A percentile compares a stretch with the other conserved stretches of the same genome.
Conservation (phyloP, 30 jellyfish, hydroid and myxozoan genomes). For the Nemopilema nomurai region DNA sequence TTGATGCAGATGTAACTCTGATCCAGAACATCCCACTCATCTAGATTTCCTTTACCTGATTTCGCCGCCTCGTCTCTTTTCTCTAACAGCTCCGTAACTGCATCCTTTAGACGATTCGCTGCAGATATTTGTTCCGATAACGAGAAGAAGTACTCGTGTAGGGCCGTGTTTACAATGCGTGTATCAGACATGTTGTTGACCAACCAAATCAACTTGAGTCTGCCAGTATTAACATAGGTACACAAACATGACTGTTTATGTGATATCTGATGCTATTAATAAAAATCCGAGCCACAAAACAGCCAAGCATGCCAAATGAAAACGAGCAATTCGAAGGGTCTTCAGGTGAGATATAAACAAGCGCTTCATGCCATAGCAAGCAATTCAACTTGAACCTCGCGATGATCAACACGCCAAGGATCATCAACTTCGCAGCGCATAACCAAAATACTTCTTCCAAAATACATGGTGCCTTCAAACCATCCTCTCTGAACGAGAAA, state of each 20-base stretch:
- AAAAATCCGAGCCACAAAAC: neutral
- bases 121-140: constrained; percentile 56
- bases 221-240: neutral
- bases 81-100: constrained; percentile 47
- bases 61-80: constrained; percentile 38
- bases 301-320: neutral
- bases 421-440: neutral
- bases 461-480: neutral
- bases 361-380: neutral
- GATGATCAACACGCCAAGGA: neutral
- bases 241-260: neutral
- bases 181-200: constrained; percentile 49
- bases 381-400: neutral
- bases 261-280: neutral
- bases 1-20: constrained; percentile 69
- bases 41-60: constrained; percentile 33
- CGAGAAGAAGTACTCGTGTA: constrained; percentile 35
- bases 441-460: neutral
- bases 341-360: neutral
- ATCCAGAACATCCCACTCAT: constrained; percentile 66
- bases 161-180: constrained; percentile 44
- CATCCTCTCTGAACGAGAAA: neutral
- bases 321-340: neutral
- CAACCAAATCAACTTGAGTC: neutral
- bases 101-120: constrained; percentile 44